Conservation (phyloP, 2,113 vertebrate genomes). For the Salvelinus sp. region DNA sequence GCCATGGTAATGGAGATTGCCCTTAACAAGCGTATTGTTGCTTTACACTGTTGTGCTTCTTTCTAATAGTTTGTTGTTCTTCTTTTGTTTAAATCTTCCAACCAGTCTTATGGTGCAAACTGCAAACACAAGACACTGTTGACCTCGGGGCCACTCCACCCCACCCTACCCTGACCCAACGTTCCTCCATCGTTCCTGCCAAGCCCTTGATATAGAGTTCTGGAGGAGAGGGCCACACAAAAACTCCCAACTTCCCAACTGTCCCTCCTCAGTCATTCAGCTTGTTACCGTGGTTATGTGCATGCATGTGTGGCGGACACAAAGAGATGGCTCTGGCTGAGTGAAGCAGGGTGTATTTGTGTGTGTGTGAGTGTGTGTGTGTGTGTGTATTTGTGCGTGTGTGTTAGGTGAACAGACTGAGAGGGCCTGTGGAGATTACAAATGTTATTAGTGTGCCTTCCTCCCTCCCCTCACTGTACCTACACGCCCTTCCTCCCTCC, state of each 20-base stretch:
- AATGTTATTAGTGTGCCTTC: no score
- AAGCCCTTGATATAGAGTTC: slow-evolving; percentile 44
- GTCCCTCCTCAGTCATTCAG: slow-evolving; percentile 49
- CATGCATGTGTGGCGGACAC: slow-evolving; percentile 42
- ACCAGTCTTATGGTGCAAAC: no score
- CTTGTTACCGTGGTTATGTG: slow-evolving; percentile 63
- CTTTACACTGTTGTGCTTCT: no score
- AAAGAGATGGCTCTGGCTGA: slow-evolving; percentile 51
- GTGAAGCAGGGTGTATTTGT: slow-evolving; percentile 4
- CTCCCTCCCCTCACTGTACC: no score
- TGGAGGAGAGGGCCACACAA: slow-evolving; percentile 31
- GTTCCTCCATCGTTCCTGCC: slow-evolving; percentile 26
- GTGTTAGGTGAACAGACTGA: no score
- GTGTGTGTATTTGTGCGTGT: slow-evolving; percentile 2
- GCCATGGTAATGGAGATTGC: no score
- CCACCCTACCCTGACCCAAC: neutral
- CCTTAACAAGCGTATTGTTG: no score
- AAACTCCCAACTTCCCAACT: slow-evolving; percentile 40
- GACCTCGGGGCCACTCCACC: neutral
- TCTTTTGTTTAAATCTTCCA: no score
- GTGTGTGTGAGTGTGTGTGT: neutral
- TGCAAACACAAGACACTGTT: neutral
- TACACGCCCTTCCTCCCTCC: no score
- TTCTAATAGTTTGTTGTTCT: no score
- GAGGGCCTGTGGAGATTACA: no score